These are phyloP conservation scores for Ectobius pallidus DNA, from an alignment of 2,888 invertebrate species.

Conservation along the genomic window DNA sequence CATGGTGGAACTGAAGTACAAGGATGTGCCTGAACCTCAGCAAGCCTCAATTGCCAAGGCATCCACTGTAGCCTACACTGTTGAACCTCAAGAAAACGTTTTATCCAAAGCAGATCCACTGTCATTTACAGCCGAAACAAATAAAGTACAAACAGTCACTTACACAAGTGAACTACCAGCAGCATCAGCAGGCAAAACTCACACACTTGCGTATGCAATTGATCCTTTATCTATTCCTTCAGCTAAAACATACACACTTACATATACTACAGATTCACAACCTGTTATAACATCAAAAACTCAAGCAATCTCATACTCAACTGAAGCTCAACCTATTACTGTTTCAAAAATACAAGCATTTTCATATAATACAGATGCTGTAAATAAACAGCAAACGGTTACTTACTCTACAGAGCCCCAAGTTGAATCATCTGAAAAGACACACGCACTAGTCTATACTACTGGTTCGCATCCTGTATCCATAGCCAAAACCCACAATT, in stretches of 20 bases:
- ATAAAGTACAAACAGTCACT: slow-evolving; percentile 39
- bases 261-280: slow-evolving; percentile 27
- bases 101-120: slow-evolving; percentile 8
- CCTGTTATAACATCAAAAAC: slow-evolving; percentile 5
- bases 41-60: slow-evolving; percentile 31
- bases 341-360: slow-evolving; percentile 25
- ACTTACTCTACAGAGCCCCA: slow-evolving; percentile 20
- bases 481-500: not conserved
- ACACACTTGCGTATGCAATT: slow-evolving; percentile 29
- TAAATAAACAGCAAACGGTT: slow-evolving; percentile 25
- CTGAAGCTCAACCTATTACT: slow-evolving; percentile 11
- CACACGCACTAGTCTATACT: slow-evolving; percentile 16
- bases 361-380: not conserved
- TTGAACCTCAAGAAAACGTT: slow-evolving; percentile 20
- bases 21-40: slow-evolving; percentile 38
- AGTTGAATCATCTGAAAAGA: slow-evolving; percentile 19
- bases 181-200: not conserved
- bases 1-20: slow-evolving; percentile 49
- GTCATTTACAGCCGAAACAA: slow-evolving; percentile 34
- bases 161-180: slow-evolving; percentile 41
- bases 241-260: slow-evolving; percentile 19
- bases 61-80: slow-evolving; percentile 33
- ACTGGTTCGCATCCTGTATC: slow-evolving; percentile 12
- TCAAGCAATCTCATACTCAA: not conserved
- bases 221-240: slow-evolving; percentile 22